Percentiles rank a stretch among this genome's conserved stretches.
Evolutionary conservation across 2,888 invertebrate genomes (phyloP).

Genomic region (Proisotoma minuta): DNA sequence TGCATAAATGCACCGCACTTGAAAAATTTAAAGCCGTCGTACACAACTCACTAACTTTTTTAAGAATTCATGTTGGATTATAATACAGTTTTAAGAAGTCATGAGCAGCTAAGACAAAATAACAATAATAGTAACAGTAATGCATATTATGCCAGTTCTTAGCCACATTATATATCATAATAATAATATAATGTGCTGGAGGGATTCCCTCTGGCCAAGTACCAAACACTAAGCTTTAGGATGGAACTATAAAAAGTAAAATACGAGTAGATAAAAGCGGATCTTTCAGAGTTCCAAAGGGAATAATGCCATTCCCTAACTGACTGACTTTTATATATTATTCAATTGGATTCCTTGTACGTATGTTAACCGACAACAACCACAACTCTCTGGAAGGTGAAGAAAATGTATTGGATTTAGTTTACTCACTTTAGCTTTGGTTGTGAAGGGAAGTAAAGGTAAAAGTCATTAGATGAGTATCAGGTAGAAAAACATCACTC

Average conservation of each 20-base stretch:
- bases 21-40: background rate
- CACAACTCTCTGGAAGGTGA: too few relatives aligned
- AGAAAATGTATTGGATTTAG: too few relatives aligned
- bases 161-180: too few relatives aligned
- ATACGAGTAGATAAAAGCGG: background rate
- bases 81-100: too few relatives aligned
- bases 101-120: too few relatives aligned
- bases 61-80: too few relatives aligned
- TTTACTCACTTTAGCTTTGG: background rate
- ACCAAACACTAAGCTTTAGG: too few relatives aligned
- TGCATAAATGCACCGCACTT: background rate
- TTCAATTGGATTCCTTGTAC: too few relatives aligned
- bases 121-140: too few relatives aligned
- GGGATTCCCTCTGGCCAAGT: background rate
- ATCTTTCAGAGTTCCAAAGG: background rate
- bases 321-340: background rate
- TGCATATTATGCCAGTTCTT: too few relatives aligned
- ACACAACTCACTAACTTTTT: too few relatives aligned
- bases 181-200: conserved; percentile 1
- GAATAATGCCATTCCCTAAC: background rate
- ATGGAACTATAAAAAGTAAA: background rate
- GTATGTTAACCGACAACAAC: background rate
- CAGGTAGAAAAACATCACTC: conserved; percentile 3
- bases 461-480: conserved; percentile 5
- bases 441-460: background rate